These are phyloP conservation scores for Melozone crissalis DNA, from an alignment of 2,113 vertebrate genomes.

Conservation along the genomic window DNA sequence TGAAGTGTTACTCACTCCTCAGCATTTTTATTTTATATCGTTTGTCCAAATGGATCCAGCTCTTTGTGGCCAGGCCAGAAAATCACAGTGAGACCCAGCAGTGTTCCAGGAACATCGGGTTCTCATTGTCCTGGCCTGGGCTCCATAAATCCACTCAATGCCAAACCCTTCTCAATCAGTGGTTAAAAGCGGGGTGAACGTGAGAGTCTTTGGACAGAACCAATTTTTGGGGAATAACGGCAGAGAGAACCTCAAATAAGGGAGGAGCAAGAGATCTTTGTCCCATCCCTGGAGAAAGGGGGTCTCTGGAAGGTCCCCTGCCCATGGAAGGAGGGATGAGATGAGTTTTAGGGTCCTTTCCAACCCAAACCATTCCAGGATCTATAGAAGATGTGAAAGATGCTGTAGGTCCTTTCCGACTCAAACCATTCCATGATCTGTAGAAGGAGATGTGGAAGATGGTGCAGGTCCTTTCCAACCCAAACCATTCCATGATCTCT, in stretches of 20 bases:
- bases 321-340: not conserved
- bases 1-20: not conserved
- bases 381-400: not conserved
- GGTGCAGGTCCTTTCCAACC: too few relatives aligned
- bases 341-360: not conserved
- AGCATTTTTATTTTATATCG: constrained; percentile 23
- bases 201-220: not conserved
- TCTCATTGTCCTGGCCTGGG: not conserved
- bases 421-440: not conserved
- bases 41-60: not conserved
- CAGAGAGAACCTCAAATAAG: not conserved
- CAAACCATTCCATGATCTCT: not conserved
- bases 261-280: not conserved
- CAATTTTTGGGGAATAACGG: not conserved
- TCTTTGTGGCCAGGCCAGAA: constrained; percentile 16
- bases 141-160: not conserved
- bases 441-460: not conserved
- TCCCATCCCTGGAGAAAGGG: not conserved
- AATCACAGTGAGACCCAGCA: not conserved
- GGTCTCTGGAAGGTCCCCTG: not conserved
- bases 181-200: not conserved
- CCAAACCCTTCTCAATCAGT: not conserved
- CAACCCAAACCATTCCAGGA: not conserved
- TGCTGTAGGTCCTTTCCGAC: too few relatives aligned
- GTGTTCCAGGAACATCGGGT: constrained; percentile 34